Percentiles rank a stretch among this genome's conserved stretches.
Conservation (phyloP, 2,888 invertebrate species). For the Drosophila neutralis region DNA sequence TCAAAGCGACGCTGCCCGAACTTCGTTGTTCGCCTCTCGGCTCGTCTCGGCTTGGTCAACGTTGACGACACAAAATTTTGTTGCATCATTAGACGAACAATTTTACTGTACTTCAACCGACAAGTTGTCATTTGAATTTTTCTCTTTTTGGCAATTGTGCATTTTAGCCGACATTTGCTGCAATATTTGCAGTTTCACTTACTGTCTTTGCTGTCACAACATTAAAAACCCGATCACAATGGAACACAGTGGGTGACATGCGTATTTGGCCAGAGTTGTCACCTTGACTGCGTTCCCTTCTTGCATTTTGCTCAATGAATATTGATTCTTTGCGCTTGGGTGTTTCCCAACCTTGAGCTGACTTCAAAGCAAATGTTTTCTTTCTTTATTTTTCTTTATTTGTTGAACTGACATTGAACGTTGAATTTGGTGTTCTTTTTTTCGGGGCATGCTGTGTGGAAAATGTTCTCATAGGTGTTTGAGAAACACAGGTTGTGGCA, state of each 20-base stretch:
- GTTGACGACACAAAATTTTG: constrained; percentile 57
- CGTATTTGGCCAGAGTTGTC: constrained; percentile 29
- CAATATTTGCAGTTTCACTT: constrained; percentile 50
- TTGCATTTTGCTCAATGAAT: constrained; percentile 43
- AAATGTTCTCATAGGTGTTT: constrained; percentile 19
- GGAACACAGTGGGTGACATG: constrained; percentile 49
- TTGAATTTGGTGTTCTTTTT: constrained; percentile 1
- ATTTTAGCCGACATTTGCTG: constrained; percentile 51
- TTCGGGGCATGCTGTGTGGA: constrained; percentile 23
- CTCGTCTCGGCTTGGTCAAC: constrained; percentile 1
- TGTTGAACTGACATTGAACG: constrained; percentile 19
- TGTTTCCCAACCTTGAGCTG: constrained; percentile 35
- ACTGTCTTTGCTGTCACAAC: constrained; percentile 70
- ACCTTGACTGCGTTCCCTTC: constrained; percentile 39
- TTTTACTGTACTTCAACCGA: constrained; percentile 25
- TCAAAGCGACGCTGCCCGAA: constrained; percentile 60
- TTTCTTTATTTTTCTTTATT: not conserved
- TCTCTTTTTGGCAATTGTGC: constrained; percentile 53
- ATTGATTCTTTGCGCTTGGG: constrained; percentile 38
- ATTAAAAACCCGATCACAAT: constrained; percentile 56
- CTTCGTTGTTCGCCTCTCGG: constrained; percentile 13
- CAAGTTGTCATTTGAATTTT: constrained; percentile 35
- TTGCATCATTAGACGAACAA: constrained; percentile 59
- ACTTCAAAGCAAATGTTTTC: constrained; percentile 16
- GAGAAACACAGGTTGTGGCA: not conserved